Base-by-base conservation (phyloP, 2,888 invertebrate genomes). In the Stomorhina lunata region DNA sequence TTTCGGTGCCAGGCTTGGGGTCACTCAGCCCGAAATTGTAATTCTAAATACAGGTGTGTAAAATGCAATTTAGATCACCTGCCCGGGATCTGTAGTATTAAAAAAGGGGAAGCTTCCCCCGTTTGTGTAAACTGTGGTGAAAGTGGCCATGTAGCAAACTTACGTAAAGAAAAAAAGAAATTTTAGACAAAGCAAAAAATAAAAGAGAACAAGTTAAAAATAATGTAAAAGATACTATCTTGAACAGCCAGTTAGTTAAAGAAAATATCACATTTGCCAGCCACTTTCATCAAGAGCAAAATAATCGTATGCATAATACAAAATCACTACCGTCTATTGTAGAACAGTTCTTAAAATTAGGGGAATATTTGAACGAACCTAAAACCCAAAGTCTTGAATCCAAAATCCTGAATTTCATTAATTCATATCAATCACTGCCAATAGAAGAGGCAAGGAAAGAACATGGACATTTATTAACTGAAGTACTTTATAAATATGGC, bases 401-500 rank as follows among this genome's bases (percentile, higher is more conserved):
- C 61, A 10, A 22, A 40, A 25, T 1, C 20, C n/a, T n/a, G 3
- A 32, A 48, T 7, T 65, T 65, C 48, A 15, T 48, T 9, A 48
- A 29, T 3, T 29, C 48, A 7, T 65, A 65, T 20, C 27, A 12
- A 5, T 6, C 65, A 22, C 5, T 32, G 50, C 34, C 65, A 34
- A 2, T 48, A 5, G 34, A 29, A 10, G 12, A 10, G 29, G 65
- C 65, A 48, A 45, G 17, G 12, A 15, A 29, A 6, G 29, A 65
- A n/a, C 45, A 45, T 10, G 5, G 10, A 2, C 1, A 2, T 27
- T 20, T 71, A 20, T 59, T 71, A 15, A 25, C 29, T 5, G 45
- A 72, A 48, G 59, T 71, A 32, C 12, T 29, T 4, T 15, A 5
- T 15, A 57, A 25, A 7, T 59, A 71, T 59, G 71, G 57, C 22